Evolutionary conservation across 2,797 vertebrate genomes (phyloP).

Genomic region (Hydrolagus colliei): DNA sequence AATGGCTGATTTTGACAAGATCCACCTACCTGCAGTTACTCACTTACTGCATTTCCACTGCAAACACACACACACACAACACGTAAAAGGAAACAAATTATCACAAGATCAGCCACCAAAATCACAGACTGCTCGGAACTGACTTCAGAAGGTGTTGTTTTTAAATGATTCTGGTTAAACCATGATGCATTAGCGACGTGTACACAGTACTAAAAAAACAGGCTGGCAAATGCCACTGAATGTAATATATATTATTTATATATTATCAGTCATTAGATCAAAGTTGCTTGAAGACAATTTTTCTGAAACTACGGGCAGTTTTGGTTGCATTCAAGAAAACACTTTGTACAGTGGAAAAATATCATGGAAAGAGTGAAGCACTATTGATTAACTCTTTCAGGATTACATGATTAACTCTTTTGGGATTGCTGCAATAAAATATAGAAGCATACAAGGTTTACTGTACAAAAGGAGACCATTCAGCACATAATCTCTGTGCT

Average conservation of each 20-base stretch:
- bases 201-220: constrained; percentile 29
- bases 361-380: constrained; percentile 5
- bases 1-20: constrained; percentile 64
- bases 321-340: background rate
- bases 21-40: constrained; percentile 70
- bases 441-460: background rate
- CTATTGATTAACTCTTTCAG: background rate
- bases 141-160: constrained; percentile 59
- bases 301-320: constrained; percentile 6
- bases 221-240: constrained; percentile 17
- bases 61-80: constrained; percentile 50
- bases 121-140: constrained; percentile 61
- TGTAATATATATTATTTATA: constrained; percentile 28
- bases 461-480: no score
- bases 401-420: background rate
- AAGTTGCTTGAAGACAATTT: constrained; percentile 21
- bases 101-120: constrained; percentile 55
- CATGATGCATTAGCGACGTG: constrained; percentile 33
- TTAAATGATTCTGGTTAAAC: constrained; percentile 56
- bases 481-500: no score
- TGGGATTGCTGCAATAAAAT: background rate
- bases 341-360: background rate
- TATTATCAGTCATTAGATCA: constrained; percentile 29
- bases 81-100: constrained; percentile 62
- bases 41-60: constrained; percentile 61